phyloP scores from a whole-genome alignment of 2,113 vertebrate genomes.

The Grantiella picta region DNA sequence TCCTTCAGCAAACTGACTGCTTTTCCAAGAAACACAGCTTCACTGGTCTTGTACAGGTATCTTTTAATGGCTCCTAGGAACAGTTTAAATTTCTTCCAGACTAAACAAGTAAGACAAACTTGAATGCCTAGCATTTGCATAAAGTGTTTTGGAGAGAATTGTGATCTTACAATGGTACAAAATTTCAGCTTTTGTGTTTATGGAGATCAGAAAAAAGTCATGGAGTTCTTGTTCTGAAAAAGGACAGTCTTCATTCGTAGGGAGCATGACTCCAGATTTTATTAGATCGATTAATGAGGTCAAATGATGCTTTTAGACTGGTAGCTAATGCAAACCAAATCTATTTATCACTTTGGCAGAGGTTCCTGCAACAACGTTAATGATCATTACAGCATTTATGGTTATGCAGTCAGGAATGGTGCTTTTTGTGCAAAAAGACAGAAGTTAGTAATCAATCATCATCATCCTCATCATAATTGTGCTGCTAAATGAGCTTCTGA shows the following conservation, averaged over 20 bases:
- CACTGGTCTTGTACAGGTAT: not conserved
- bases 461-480: conserved; percentile 45
- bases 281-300: conserved; percentile 52
- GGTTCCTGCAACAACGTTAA: conserved; percentile 48
- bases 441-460: conserved; percentile 53
- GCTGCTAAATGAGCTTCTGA: conserved; percentile 53
- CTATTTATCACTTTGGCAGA: conserved; percentile 63
- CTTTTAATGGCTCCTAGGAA: not conserved
- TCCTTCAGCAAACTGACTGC: not conserved
- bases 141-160: not conserved
- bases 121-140: not conserved
- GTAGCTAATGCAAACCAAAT: conserved; percentile 61
- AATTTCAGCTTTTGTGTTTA: not conserved
- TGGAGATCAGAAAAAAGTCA: not conserved
- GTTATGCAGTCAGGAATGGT: conserved; percentile 25
- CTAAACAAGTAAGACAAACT: not conserved
- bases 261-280: conserved; percentile 23
- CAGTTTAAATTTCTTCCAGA: not conserved
- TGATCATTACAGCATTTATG: conserved; percentile 46
- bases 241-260: not conserved
- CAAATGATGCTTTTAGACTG: conserved; percentile 56
- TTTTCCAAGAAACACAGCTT: not conserved
- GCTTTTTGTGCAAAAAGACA: conserved; percentile 46
- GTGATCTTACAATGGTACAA: not conserved
- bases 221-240: not conserved